Conservation (phyloP, 2,113 vertebrate species). For the Percopsis transmontana region DNA sequence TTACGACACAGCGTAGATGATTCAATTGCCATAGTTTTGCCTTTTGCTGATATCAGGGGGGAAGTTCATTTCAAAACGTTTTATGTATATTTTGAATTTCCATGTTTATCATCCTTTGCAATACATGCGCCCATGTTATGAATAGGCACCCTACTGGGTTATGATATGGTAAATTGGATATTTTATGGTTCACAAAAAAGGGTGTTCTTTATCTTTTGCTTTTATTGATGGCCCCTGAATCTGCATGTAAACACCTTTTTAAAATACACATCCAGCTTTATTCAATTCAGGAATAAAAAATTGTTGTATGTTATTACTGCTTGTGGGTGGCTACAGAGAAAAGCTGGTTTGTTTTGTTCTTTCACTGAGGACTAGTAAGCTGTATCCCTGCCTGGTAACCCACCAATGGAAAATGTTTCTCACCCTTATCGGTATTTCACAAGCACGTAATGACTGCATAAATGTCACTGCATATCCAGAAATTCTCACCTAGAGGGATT, state of each 20-base stretch:
- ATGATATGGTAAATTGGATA: conserved; percentile 79
- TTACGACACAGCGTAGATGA: conserved; percentile 56
- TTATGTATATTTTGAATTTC: conserved; percentile 71
- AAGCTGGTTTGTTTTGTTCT: conserved; percentile 20
- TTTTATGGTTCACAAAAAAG: conserved; percentile 77
- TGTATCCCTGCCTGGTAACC: conserved; percentile 14
- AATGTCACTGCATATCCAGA: conserved; percentile 6
- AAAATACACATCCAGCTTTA: conserved; percentile 67
- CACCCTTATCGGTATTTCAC: conserved; percentile 37
- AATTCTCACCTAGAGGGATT: conserved; percentile 14
- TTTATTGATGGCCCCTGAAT: conserved; percentile 67
- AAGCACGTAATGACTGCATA: conserved; percentile 25
- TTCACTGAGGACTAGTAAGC: conserved; percentile 15
- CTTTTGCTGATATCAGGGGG: conserved; percentile 68
- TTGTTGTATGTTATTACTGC: conserved; percentile 36
- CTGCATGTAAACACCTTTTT: conserved; percentile 57
- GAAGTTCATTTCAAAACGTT: conserved; percentile 49
- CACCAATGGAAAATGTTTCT: conserved; percentile 20
- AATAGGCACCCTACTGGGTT: conserved; percentile 69
- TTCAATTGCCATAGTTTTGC: conserved; percentile 62
- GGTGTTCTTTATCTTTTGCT: conserved; percentile 68
- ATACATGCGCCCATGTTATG: conserved; percentile 64
- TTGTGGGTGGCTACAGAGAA: conserved; percentile 30
- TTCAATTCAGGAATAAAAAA: conserved; percentile 67
- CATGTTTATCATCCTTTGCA: conserved; percentile 73